Conservation (phyloP, 2,113 vertebrate species). For the Ptilonorhynchus violaceus region DNA sequence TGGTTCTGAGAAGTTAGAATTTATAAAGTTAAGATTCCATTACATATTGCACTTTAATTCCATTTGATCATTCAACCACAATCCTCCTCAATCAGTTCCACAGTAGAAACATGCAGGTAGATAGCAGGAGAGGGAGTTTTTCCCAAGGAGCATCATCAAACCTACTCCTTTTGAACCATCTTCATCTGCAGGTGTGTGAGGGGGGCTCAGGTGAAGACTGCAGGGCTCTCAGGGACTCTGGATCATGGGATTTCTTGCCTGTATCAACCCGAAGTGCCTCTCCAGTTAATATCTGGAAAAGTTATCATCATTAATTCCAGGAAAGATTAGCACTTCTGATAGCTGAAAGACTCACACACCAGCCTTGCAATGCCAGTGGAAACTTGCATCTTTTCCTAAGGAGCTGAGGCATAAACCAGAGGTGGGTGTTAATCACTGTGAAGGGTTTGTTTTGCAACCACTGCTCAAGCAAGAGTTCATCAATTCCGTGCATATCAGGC, state of each 20-base stretch:
- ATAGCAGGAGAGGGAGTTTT: neutral
- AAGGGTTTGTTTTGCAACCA: neutral
- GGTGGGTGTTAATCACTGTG: neutral
- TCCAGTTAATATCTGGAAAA: neutral
- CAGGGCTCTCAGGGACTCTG: too few relatives aligned
- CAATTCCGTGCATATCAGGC: constrained; percentile 16
- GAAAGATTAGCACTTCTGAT: neutral
- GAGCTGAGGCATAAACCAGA: neutral
- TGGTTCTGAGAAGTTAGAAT: neutral
- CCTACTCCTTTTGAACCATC: neutral
- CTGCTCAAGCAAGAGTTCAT: neutral
- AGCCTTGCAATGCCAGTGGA: neutral
- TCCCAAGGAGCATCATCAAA: neutral
- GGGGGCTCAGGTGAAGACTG: neutral
- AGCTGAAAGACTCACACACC: neutral
- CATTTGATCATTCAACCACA: neutral
- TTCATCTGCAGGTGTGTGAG: neutral
- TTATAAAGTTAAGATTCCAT: neutral
- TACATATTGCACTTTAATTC: neutral
- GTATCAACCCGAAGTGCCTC: neutral
- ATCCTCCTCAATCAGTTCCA: neutral
- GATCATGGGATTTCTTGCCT: neutral
- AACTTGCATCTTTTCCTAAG: neutral
- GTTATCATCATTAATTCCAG: neutral
- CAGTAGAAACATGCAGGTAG: fast-evolving